phyloP scores from a whole-genome alignment of 2,113 vertebrate genomes.

The Phyllostomus discolor region DNA sequence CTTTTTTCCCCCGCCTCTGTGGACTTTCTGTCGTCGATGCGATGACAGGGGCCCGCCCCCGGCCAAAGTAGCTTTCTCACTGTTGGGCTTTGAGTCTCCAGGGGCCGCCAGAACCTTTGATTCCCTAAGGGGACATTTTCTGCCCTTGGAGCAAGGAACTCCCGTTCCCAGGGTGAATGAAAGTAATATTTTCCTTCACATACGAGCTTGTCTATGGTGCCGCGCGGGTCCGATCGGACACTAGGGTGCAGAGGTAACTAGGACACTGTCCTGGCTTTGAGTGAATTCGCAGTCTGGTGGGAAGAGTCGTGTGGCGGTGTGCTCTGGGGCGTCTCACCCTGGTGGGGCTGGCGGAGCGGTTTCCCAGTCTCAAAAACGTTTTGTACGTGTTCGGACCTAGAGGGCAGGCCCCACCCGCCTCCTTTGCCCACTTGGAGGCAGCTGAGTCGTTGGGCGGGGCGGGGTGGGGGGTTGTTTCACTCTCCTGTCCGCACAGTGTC shows the following conservation, averaged over 20 bases:
- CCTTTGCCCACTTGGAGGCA: background rate
- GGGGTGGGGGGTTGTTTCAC: no score
- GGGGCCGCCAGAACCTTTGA: background rate
- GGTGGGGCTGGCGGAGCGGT: background rate
- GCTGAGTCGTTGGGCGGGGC: no score
- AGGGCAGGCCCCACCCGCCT: fast-evolving
- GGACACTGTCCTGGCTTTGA: background rate
- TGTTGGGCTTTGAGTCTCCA: background rate
- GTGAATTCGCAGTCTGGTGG: no score
- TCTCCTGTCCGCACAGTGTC: no score
- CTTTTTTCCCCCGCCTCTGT: fast-evolving
- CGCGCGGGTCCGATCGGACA: background rate
- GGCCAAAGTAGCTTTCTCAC: background rate
- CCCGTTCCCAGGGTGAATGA: background rate
- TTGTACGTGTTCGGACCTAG: fast-evolving
- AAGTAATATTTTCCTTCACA: background rate
- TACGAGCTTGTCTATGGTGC: background rate
- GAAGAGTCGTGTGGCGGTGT: background rate
- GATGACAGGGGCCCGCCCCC: background rate
- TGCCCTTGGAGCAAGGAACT: background rate
- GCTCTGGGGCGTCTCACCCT: no score
- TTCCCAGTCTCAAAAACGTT: background rate
- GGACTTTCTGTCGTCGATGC: background rate
- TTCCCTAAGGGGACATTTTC: background rate
- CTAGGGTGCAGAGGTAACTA: background rate